These are phyloP conservation scores for Saccostrea cuccullata DNA, from an alignment of 1,140 invertebrate genomes.

Conservation along the genomic window DNA sequence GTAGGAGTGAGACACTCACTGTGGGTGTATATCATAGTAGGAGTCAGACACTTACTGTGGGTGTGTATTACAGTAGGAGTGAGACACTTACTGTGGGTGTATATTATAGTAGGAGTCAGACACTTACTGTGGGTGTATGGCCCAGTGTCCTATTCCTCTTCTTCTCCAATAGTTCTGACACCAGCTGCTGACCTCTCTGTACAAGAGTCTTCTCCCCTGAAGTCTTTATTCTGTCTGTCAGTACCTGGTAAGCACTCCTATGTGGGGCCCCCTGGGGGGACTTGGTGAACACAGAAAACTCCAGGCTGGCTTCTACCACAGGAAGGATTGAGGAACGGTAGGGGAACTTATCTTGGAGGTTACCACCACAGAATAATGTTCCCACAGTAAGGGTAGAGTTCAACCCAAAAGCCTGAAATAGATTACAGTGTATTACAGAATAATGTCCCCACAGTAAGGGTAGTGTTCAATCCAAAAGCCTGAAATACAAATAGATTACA, in stretches of 20 bases:
- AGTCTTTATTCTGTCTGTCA: conserved; percentile 21
- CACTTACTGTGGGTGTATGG: not conserved
- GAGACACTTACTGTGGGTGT: too few species aligned
- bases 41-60: too few species aligned
- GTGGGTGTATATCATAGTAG: too few species aligned
- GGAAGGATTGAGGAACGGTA: conserved; percentile 44
- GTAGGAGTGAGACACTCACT: too few species aligned
- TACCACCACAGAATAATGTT: conserved; percentile 53
- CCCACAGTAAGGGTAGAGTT: conserved; percentile 51
- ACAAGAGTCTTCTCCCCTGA: not conserved
- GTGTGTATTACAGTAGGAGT: too few species aligned
- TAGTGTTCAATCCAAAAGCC: conserved; percentile 49
- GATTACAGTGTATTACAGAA: conserved; percentile 32
- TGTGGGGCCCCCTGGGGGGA: conserved; percentile 49
- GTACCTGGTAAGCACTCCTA: conserved; percentile 45
- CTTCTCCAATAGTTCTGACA: conserved; percentile 37
- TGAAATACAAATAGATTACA: conserved; percentile 34
- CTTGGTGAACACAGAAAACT: conserved; percentile 51
- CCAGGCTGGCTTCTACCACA: conserved; percentile 48
- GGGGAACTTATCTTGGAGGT: conserved; percentile 51
- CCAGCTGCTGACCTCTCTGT: conserved; percentile 11
- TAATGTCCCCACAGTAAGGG: conserved; percentile 46
- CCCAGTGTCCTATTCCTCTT: not conserved
- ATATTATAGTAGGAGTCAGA: too few species aligned
- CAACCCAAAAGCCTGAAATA: conserved; percentile 50